These are phyloP conservation scores for Triplophysa dalaica DNA, from an alignment of 2,113 vertebrate species.

Conservation along the genomic window DNA sequence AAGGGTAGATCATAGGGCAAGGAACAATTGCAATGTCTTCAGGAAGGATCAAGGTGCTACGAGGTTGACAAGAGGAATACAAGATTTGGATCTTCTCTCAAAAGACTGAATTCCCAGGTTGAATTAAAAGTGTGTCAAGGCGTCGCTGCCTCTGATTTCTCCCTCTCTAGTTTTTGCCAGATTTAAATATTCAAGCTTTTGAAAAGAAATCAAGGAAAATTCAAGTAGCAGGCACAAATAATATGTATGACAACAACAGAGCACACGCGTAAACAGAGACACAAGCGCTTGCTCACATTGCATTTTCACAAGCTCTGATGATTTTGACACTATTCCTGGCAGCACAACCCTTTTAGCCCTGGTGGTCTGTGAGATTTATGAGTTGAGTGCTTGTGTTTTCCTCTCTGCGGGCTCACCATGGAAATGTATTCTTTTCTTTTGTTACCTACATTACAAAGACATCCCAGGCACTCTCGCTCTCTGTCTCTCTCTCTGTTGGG, in stretches of 20 bases:
- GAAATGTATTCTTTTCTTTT: slow-evolving; percentile 38
- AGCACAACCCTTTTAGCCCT: slow-evolving; percentile 27
- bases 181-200: slow-evolving; percentile 19
- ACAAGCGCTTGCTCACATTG: neutral
- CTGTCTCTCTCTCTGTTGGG: slow-evolving; percentile 1
- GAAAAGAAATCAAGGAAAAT: slow-evolving; percentile 19
- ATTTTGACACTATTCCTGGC: slow-evolving; percentile 39
- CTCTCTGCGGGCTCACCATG: slow-evolving; percentile 28
- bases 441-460: slow-evolving; percentile 26
- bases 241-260: neutral
- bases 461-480: neutral
- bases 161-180: neutral
- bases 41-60: slow-evolving; percentile 33
- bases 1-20: slow-evolving; percentile 17
- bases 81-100: slow-evolving; percentile 3
- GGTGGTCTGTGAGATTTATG: slow-evolving; percentile 44
- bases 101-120: slow-evolving; percentile 23
- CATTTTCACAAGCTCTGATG: slow-evolving; percentile 16
- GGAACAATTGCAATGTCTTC: slow-evolving; percentile 8
- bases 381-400: slow-evolving; percentile 36
- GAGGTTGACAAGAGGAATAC: neutral
- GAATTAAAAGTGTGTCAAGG: slow-evolving; percentile 70
- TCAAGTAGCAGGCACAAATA: neutral
- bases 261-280: slow-evolving; percentile 26
- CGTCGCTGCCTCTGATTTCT: slow-evolving; percentile 61